Base-by-base conservation (phyloP, 2,888 invertebrate species). In the Aspidapion aeneum region DNA sequence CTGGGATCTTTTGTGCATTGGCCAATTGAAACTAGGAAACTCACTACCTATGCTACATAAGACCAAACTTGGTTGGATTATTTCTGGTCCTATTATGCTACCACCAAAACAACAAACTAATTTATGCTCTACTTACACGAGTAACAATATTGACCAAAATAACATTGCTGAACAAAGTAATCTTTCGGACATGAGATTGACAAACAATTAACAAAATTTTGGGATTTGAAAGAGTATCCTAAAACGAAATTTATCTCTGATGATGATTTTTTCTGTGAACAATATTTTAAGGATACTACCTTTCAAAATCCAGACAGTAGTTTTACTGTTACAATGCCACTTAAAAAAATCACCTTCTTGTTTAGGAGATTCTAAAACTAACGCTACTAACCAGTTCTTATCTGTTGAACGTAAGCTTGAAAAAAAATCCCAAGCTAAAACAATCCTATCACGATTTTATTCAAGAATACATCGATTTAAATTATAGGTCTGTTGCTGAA, bases 331-430 rank as follows among this genome's bases (percentile, higher is more conserved):
- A 51, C 51, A 51, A 22, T 69, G 17, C 66, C 66, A 21, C 49
- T 68, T 18, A 64, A 60, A 57, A 55, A 49, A 63, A 16, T 59
- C 52, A 50, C n/a, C 60, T 2, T 20, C 50, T 1, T 7, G 60
- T 20, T 63, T 70, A 51, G 71, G 68, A 22, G 61, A 66, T 16
- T 68, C 69, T 3, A 58, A 49, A 55, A 18, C 54, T 7, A 62
- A 48, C n/a, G 69, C 71, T 7, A 55, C 51, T 5, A 66, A 64
- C 17, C 35, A 69, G 18, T 69, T 71, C 61, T 51, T 59, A 12
- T 49, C 52, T n/a, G 48, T 70, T 7, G 70, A 71, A 60, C 49
- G 49, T 48, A 48, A 48, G n/a, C 49, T 70, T 9, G 70, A 71
- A 59, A 64, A 67, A 67, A 18, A 64, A 67, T 57, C 21, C 19